These are phyloP conservation scores for Vanessa tameamea DNA, from an alignment of 1,140 invertebrate species.

Conservation along the genomic window DNA sequence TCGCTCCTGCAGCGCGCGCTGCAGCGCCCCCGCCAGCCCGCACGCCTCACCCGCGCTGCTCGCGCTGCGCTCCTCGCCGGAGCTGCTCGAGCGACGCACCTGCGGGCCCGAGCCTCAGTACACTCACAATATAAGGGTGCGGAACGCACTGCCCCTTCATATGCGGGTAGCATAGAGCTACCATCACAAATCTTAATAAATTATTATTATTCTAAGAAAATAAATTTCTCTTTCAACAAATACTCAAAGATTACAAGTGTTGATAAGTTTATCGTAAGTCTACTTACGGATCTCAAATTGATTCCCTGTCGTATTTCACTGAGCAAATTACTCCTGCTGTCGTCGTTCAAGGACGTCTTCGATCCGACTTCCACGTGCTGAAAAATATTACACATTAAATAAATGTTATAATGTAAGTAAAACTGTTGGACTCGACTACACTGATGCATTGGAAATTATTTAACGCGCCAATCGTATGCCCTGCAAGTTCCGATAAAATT, in stretches of 20 bases:
- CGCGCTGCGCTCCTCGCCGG: slow-evolving; percentile 33
- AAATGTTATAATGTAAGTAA: no score
- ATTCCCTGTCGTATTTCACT: slow-evolving; percentile 90
- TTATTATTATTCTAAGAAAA: no score
- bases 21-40: slow-evolving; percentile 89
- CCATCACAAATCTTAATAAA: no score
- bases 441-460: no score
- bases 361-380: slow-evolving; percentile 82
- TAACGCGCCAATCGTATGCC: no score
- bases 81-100: slow-evolving; percentile 55
- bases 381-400: background rate
- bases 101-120: background rate
- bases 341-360: slow-evolving; percentile 55
- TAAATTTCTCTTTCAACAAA: no score
- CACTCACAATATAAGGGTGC: no score
- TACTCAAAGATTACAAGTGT: no score
- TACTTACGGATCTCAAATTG: slow-evolving; percentile 85
- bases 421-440: no score
- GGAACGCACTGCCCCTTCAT: no score
- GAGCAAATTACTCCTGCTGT: slow-evolving; percentile 86
- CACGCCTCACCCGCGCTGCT: slow-evolving; percentile 61
- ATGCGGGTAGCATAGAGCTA: no score
- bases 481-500: no score
- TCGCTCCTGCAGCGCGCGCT: slow-evolving; percentile 88
- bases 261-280: background rate